Conservation (phyloP, 2,113 vertebrate genomes). For the Nothocercus julius region DNA sequence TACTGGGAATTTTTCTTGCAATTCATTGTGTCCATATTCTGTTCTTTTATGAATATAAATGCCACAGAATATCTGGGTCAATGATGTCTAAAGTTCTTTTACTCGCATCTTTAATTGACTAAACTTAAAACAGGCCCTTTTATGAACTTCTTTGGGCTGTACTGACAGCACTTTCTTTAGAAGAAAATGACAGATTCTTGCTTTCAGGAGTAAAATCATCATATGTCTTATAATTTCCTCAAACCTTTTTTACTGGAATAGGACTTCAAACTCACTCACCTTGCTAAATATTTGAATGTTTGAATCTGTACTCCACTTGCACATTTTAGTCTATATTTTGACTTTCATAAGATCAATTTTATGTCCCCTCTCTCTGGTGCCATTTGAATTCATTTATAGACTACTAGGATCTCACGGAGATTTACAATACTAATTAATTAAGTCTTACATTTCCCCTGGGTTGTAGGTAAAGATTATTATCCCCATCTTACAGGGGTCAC, state of each 20-base stretch:
- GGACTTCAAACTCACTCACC: background rate
- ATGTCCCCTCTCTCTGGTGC: conserved; percentile 13
- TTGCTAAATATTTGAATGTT: background rate
- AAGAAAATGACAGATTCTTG: conserved; percentile 35
- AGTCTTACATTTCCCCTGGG: conserved; percentile 48
- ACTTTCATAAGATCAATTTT: conserved; percentile 11
- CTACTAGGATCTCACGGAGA: conserved; percentile 11
- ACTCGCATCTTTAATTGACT: conserved; percentile 70
- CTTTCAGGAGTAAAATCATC: conserved; percentile 9
- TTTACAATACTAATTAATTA: conserved; percentile 68
- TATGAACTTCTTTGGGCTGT: conserved; percentile 50
- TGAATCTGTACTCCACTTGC: background rate
- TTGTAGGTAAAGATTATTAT: conserved; percentile 56
- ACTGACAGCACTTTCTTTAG: conserved; percentile 50
- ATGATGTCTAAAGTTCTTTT: conserved; percentile 69
- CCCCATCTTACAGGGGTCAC: conserved; percentile 21
- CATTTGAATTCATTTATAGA: conserved; percentile 46
- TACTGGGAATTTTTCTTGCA: conserved; percentile 65
- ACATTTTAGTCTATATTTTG: conserved; percentile 1
- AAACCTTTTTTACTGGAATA: background rate
- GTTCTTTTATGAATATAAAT: conserved; percentile 69
- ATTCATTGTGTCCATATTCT: conserved; percentile 50
- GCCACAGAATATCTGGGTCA: conserved; percentile 67
- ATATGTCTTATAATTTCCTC: background rate
- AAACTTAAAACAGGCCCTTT: conserved; percentile 66